Evolutionary conservation across 92 coral and sea anemone genomes (phyloP).

Genomic region (Anthopleura xanthogrammica): DNA sequence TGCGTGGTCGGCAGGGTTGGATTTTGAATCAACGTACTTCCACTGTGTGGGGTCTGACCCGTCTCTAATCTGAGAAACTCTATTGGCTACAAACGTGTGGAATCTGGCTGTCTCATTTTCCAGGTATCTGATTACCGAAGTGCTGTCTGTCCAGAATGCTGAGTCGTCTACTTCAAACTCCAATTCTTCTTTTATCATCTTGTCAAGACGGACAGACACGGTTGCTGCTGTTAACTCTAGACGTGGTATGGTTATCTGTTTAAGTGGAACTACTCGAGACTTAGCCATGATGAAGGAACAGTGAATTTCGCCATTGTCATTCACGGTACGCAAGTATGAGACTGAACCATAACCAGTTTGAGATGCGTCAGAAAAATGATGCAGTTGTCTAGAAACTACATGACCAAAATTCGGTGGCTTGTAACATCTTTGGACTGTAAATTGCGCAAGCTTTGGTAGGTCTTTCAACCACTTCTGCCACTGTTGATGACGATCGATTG

Average conservation of each 20-base stretch:
- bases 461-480: slow-evolving; percentile 20
- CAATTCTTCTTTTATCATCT: slow-evolving; percentile 30
- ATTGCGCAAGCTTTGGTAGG: slow-evolving; percentile 10
- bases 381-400: slow-evolving; percentile 6
- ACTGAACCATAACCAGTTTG: slow-evolving; percentile 23
- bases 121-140: slow-evolving; percentile 32
- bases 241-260: slow-evolving; percentile 43
- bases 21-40: slow-evolving; percentile 12
- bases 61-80: slow-evolving; percentile 36
- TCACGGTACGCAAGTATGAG: slow-evolving; percentile 14
- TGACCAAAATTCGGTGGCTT: slow-evolving; percentile 21
- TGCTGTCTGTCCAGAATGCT: slow-evolving; percentile 51
- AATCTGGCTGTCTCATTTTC: slow-evolving; percentile 42
- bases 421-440: slow-evolving; percentile 18
- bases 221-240: slow-evolving; percentile 57
- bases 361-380: slow-evolving; percentile 34
- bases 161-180: slow-evolving; percentile 13
- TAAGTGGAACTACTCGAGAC: slow-evolving; percentile 52
- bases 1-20: slow-evolving; percentile 24
- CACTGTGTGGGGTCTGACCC: slow-evolving; percentile 20
- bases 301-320: slow-evolving; percentile 22
- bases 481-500: neutral
- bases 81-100: slow-evolving; percentile 44
- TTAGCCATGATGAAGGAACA: slow-evolving; percentile 60
- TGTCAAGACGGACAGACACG: slow-evolving; percentile 33